A percentile compares a stretch with the other conserved stretches of the same genome.
Conservation (phyloP, 2,113 vertebrate species). For the Rhineura floridana region DNA sequence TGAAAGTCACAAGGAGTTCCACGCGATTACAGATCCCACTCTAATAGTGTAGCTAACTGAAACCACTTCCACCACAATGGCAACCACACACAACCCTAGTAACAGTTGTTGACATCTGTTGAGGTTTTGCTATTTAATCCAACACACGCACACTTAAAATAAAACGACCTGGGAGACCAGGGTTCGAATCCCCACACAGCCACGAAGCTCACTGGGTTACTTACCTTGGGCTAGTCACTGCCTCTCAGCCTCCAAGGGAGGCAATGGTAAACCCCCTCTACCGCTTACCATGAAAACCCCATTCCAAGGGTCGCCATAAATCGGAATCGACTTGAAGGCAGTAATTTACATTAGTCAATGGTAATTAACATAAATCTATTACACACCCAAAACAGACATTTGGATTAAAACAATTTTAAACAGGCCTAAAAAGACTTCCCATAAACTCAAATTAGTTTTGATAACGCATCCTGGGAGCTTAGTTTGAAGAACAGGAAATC, state of each 20-base stretch:
- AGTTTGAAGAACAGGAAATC: neutral
- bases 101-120: neutral
- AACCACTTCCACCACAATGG: neutral
- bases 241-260: no score
- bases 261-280: no score
- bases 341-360: no score
- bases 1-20: neutral
- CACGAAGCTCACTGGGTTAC: no score
- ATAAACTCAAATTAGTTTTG: neutral
- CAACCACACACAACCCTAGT: neutral
- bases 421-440: neutral
- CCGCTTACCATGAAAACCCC: no score
- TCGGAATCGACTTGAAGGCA: no score
- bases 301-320: no score
- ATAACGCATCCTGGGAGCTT: neutral
- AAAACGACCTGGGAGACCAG: no score
- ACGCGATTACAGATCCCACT: neutral
- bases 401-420: neutral
- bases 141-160: neutral
- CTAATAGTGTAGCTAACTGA: neutral
- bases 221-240: no score
- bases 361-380: neutral
- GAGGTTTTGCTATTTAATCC: neutral
- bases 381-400: no score
- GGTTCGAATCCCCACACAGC: no score